A percentile compares a stretch with the other conserved stretches of the same genome.
These are phyloP conservation scores for Syngnathus typhle DNA, from an alignment of 2,113 vertebrate genomes.

Conservation along the genomic window DNA sequence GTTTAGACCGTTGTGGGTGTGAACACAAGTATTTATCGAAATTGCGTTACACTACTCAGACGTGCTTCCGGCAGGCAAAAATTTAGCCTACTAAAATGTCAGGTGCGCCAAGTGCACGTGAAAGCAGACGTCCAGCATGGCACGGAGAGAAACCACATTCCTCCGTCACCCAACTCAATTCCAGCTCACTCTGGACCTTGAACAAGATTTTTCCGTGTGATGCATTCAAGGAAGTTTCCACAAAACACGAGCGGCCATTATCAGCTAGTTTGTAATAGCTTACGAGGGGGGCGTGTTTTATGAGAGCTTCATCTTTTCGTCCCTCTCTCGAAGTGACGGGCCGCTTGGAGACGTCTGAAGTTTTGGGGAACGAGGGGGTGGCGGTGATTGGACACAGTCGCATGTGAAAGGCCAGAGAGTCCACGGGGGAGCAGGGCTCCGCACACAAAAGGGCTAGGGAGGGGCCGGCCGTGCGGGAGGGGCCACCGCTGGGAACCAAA, in stretches of 20 bases:
- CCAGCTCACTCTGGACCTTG: not conserved
- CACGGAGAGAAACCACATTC: too few relatives aligned
- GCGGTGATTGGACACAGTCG: conserved; percentile 74
- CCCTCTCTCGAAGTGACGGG: conserved; percentile 34
- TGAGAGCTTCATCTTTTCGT: conserved; percentile 6
- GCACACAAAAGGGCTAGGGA: conserved; percentile 65
- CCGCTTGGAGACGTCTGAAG: conserved; percentile 50
- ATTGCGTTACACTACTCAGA: too few relatives aligned
- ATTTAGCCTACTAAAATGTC: too few relatives aligned
- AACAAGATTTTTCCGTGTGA: not conserved
- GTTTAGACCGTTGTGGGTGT: too few relatives aligned
- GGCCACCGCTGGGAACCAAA: conserved; percentile 69
- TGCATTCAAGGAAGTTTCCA: not conserved
- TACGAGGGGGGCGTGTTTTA: conserved; percentile 6
- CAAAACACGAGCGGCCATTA: conserved; percentile 1
- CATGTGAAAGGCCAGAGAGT: conserved; percentile 71
- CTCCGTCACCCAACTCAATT: not conserved
- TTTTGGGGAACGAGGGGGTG: conserved; percentile 40
- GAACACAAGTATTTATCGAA: too few relatives aligned
- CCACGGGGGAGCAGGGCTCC: conserved; percentile 60
- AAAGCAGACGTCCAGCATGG: too few relatives aligned
- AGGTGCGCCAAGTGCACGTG: too few relatives aligned
- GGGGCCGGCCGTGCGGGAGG: conserved; percentile 37
- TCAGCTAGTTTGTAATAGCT: not conserved
- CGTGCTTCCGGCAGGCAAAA: too few relatives aligned